Conservation (phyloP, 2,113 vertebrate genomes). For the Calypte anna region DNA sequence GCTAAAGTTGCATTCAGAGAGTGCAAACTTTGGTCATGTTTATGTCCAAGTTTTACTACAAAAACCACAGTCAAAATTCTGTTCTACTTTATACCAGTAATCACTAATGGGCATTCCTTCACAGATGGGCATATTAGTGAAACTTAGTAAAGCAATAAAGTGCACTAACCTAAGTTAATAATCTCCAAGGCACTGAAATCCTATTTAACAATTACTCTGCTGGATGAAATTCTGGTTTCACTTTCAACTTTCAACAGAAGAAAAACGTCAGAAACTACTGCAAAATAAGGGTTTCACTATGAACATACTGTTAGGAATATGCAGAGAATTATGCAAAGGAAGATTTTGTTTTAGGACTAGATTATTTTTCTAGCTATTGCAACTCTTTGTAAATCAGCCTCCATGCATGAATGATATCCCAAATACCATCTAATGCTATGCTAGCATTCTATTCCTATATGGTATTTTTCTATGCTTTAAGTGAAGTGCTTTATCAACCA, state of each 20-base stretch:
- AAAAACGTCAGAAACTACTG: not conserved
- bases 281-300: not conserved
- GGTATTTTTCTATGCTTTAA: not conserved
- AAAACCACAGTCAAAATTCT: not conserved
- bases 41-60: not conserved
- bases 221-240: not conserved
- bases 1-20: not conserved
- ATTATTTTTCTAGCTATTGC: not conserved
- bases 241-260: not conserved
- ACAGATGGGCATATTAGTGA: not conserved
- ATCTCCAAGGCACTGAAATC: not conserved
- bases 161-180: not conserved
- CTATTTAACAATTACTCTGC: not conserved
- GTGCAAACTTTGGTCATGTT: not conserved
- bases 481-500: not conserved
- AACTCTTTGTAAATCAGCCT: not conserved
- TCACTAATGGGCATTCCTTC: not conserved
- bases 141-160: not conserved
- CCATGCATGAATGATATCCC: not conserved
- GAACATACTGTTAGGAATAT: not conserved
- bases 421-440: not conserved
- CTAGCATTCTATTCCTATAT: not conserved
- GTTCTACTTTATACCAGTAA: not conserved
- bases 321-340: not conserved
- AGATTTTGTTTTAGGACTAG: not conserved